A percentile compares a stretch with the other conserved stretches of the same genome.
These are phyloP conservation scores for Chrysodeixis includens DNA, from an alignment of 2,888 invertebrate genomes.

Conservation along the genomic window DNA sequence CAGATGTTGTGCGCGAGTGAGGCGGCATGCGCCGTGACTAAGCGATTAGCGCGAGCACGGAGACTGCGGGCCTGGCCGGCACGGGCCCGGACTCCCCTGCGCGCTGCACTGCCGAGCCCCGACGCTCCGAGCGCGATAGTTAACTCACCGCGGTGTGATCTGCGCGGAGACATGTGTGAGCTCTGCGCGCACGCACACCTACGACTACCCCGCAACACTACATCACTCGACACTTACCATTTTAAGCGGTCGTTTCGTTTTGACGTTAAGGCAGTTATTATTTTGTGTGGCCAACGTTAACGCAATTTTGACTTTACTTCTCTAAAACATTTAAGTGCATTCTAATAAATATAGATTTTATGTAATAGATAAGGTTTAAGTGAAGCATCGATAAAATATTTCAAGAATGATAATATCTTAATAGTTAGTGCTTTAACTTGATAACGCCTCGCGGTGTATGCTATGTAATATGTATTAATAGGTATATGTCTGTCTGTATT, in stretches of 20 bases:
- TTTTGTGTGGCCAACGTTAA: conserved; percentile 35
- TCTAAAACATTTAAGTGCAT: background rate
- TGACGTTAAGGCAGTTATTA: conserved; percentile 34
- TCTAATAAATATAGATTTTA: background rate
- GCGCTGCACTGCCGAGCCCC: conserved; percentile 63
- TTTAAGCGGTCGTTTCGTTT: conserved; percentile 53
- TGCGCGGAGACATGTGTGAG: conserved; percentile 42
- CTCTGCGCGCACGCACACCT: conserved; percentile 53
- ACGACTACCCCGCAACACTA: conserved; percentile 42
- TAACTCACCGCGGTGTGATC: conserved; percentile 36
- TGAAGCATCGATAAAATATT: conserved; percentile 19
- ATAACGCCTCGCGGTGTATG: conserved; percentile 14
- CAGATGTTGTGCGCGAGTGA: conserved; percentile 70
- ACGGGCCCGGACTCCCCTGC: conserved; percentile 58
- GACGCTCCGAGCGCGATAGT: background rate
- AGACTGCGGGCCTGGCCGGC: conserved; percentile 50
- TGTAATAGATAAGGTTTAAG: conserved; percentile 8
- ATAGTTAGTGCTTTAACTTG: conserved; percentile 16
- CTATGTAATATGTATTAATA: no score
- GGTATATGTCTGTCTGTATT: conserved; percentile 3
- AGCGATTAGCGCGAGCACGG: conserved; percentile 70
- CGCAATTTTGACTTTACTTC: conserved; percentile 17
- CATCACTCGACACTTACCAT: conserved; percentile 39
- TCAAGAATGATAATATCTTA: conserved; percentile 10
- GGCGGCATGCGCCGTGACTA: conserved; percentile 77